Base-by-base conservation (phyloP, 2,797 vertebrate species). In the Microctenopoma lineatum region DNA sequence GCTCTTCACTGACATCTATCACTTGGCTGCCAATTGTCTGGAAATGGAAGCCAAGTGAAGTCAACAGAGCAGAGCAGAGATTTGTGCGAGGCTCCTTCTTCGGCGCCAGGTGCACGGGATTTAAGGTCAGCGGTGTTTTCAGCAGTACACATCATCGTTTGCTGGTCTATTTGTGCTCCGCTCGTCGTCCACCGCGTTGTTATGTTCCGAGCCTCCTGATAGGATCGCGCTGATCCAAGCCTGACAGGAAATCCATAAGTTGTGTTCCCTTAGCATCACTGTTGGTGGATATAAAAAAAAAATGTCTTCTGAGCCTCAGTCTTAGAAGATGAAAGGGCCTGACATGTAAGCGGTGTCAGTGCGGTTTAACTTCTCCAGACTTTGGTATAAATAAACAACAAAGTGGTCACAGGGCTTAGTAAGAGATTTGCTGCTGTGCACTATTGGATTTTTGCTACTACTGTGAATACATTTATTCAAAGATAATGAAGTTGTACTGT, bases 191-290 rank as follows among this genome's bases (percentile, higher is more conserved):
- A 10, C 58, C 34, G 14, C 77, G 71, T 67, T 81, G 65, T 65
- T 79, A 65, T 73, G 54, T 63, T 72, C 64, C 29, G 18, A 77
- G 75, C 62, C 64, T 82, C 79, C 81, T 73, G 80, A 89, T 83
- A 77, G 76, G 78, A 61, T 68, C 53, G 4, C 56, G 86, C 68
- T 87, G 85, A 89, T 90, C 78, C 80, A 34, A 77, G 87, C 25
- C 71, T 89, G 90, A 88, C 86, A 87, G 82, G 53, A 89, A 92
- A 92, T 93, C 91, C 75, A 92, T 92, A 76, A 81, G 87, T 77
- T 79, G 70, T 86, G 84, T 89, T 89, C 81, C 82, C 82, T 64
- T 41, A 51, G 77, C 65, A 68, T 84, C 80, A 48, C 58, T 75
- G 85, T 84, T 77, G 65, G 66, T 76, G 76, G 84, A 88, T 84